Base-by-base conservation (phyloP, 2,888 invertebrate genomes). In the Eupithecia pulchellata region DNA sequence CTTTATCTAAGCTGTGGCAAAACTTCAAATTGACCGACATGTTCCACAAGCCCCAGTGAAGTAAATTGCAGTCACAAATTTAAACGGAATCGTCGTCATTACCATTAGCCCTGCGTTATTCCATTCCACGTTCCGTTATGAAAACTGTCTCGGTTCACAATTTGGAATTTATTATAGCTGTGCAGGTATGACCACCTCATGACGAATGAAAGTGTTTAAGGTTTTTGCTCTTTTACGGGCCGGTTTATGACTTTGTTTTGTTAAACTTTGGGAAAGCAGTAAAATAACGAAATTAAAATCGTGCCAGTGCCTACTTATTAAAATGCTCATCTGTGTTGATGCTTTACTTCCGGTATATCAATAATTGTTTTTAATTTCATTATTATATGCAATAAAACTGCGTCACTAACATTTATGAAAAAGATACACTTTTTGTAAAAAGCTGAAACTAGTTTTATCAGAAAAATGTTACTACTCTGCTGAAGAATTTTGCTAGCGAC, bases 61-160 rank as follows among this genome's bases (percentile, higher is more conserved):
- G 32, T 61, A 67, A 67, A 67, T 67, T 67, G 52, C 39, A 42
- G 64, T 60, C 42, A 64, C 64, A 58, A 64, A 58, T 64, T 47
- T 60, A 60, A 69, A 60, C 34, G 61, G 34, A 61, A 34, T 55
- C 30, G 66, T 55, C 30, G 66, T 57, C 73, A 69, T 64, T 77
- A 81, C 81, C 83, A 83, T 85, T 82, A 83, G 73, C 68, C 69
- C 78, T 63, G 76, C 75, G 79, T 81, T 80, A 83, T 82, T 80
- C 73, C 66, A 82, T 82, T 80, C 73, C 64, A 75, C 76, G 76
- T 83, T 71, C 85, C 83, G 85, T 85, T 85, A 85, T 70, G 76
- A 78, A 80, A 83, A 81, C 77, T 80, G 80, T 81, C 77, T 74
- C 77, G 76, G 78, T 77, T 77, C 57, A 66, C 67, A 64, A 68